A percentile compares a stretch with the other conserved stretches of the same genome.
Evolutionary conservation across 1,140 invertebrate genomes (phyloP).

Genomic region (Tetramorium parvispinum): DNA sequence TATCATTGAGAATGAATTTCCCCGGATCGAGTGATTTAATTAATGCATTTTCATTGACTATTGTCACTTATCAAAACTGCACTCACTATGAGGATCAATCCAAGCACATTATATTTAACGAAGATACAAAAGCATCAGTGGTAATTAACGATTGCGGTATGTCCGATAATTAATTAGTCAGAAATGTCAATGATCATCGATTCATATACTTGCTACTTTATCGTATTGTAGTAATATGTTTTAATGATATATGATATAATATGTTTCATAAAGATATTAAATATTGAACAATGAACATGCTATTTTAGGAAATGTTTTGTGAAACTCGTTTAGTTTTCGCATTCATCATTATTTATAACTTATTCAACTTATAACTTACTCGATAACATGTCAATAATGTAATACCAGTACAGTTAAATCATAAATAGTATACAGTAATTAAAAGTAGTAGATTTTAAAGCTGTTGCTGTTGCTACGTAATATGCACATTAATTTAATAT

Average conservation of each 20-base stretch:
- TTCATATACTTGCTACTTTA: not conserved
- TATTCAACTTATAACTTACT: not conserved
- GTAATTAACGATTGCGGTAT: constrained; percentile 11
- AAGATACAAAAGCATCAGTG: constrained; percentile 6
- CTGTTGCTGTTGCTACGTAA: not conserved
- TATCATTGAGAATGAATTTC: not conserved
- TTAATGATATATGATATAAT: too few species aligned
- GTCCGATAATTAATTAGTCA: constrained; percentile 33
- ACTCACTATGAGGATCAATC: not conserved
- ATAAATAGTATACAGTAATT: not conserved
- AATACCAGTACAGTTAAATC: not conserved
- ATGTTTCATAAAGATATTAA: not conserved
- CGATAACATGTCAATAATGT: not conserved
- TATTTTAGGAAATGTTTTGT: not conserved
- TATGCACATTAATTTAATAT: not conserved
- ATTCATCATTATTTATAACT: not conserved
- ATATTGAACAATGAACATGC: not conserved
- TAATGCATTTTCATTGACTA: constrained; percentile 1
- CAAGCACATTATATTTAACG: constrained; percentile 1
- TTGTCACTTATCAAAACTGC: not conserved
- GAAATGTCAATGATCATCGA: constrained; percentile 20
- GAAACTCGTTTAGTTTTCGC: not conserved
- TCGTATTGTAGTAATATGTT: not conserved
- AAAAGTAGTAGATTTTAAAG: not conserved
- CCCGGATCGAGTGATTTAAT: not conserved